Evolutionary conservation across 2,113 vertebrate genomes (phyloP).

Genomic region (Ammodytes dubius): DNA sequence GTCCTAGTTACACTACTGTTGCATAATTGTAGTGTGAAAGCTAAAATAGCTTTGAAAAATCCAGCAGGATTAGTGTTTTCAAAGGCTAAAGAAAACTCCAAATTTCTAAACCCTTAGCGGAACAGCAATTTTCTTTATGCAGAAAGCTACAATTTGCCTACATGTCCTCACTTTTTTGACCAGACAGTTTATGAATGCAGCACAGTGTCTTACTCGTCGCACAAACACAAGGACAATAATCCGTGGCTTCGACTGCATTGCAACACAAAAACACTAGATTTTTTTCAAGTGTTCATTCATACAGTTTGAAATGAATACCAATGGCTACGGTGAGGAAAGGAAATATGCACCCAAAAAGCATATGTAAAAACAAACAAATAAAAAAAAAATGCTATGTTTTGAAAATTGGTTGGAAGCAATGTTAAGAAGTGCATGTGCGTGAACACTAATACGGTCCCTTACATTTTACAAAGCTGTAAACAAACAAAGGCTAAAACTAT

Average conservation of each 20-base stretch:
- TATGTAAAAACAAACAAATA: background rate
- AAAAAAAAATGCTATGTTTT: background rate
- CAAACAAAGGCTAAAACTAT: background rate
- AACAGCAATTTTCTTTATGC: background rate
- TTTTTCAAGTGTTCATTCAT: constrained; percentile 4
- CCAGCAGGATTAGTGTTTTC: background rate
- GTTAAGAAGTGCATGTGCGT: background rate
- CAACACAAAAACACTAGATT: background rate
- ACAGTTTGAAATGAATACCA: background rate
- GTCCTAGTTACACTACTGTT: background rate
- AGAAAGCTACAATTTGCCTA: background rate
- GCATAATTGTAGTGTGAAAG: constrained; percentile 6
- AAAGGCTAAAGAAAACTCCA: background rate
- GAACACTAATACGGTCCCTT: background rate
- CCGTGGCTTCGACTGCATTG: constrained; percentile 7
- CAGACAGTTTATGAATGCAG: background rate
- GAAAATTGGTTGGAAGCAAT: background rate
- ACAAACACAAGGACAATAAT: background rate
- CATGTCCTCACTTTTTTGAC: constrained; percentile 11
- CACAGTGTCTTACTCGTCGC: background rate
- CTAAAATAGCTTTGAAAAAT: background rate
- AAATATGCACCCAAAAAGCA: background rate
- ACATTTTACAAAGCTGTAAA: background rate
- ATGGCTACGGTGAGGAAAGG: background rate
- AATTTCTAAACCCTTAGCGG: background rate